Evolutionary conservation across 2,888 invertebrate species (phyloP).

Genomic region (Peribatodes rhomboidaria): DNA sequence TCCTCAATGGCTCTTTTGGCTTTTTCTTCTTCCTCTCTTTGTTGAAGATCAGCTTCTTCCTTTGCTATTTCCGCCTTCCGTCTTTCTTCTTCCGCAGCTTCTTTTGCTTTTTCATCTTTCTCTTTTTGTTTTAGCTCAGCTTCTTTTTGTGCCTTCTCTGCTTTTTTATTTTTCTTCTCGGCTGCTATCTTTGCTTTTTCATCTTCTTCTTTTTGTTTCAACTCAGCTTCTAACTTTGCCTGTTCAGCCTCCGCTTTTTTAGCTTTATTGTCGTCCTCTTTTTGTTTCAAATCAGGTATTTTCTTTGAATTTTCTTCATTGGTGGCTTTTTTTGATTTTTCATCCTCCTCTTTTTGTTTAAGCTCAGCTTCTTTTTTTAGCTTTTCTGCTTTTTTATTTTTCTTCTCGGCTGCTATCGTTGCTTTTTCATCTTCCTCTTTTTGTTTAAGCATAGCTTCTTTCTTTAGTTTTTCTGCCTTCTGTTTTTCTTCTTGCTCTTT

Average conservation of each 20-base stretch:
- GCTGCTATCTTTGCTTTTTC: background rate
- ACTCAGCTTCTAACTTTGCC: background rate
- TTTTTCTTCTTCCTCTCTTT: conserved; percentile 2
- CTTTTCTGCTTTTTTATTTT: background rate
- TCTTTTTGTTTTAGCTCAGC: conserved; percentile 3
- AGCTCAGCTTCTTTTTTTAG: background rate
- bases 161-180: conserved; percentile 12
- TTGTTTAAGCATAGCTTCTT: conserved; percentile 15
- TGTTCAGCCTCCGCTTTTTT: conserved; percentile 6
- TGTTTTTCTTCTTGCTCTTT: too few species aligned
- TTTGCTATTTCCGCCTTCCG: background rate
- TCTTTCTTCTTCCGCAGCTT: conserved; percentile 4
- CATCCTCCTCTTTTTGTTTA: conserved; percentile 30
- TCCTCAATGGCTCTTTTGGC: background rate
- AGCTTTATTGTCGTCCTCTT: conserved; percentile 29
- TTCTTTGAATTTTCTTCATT: background rate
- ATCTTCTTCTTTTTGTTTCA: conserved; percentile 32
- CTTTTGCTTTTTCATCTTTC: background rate
- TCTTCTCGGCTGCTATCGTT: too few species aligned
- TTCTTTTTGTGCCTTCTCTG: conserved; percentile 8
- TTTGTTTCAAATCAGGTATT: conserved; percentile 17
- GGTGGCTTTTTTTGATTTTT: conserved; percentile 25
- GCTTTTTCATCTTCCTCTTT: too few species aligned
- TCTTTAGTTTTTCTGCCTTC: background rate
- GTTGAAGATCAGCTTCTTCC: conserved; percentile 6